phyloP scores from a whole-genome alignment of 2,797 vertebrate species.

The Argentina silus region DNA sequence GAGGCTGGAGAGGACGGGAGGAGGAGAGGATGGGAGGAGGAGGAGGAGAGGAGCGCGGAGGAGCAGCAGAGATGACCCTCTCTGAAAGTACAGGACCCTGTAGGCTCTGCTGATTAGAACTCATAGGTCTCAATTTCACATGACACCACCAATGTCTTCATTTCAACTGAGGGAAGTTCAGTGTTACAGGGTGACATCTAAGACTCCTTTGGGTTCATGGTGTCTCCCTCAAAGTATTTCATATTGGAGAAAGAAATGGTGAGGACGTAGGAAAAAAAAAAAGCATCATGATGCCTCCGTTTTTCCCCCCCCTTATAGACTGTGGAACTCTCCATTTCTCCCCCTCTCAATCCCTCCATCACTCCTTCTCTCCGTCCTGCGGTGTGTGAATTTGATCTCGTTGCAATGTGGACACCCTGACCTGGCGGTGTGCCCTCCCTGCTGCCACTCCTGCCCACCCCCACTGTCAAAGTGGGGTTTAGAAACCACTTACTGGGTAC shows the following conservation, averaged over 20 bases:
- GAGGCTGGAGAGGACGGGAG: neutral
- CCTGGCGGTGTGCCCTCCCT: neutral
- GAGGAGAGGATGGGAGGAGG: slow-evolving; percentile 5
- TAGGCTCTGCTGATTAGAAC: slow-evolving; percentile 31
- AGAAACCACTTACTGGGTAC: slow-evolving; percentile 21
- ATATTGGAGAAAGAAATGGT: neutral
- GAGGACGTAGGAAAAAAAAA: neutral
- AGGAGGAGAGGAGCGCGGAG: neutral
- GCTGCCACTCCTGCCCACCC: neutral
- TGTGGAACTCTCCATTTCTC: neutral
- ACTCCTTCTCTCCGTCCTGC: slow-evolving; percentile 20
- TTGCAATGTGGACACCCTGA: slow-evolving; percentile 15
- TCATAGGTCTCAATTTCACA: slow-evolving; percentile 30
- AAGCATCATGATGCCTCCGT: neutral
- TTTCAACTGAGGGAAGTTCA: slow-evolving; percentile 3
- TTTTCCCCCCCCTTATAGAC: neutral
- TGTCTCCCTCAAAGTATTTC: neutral
- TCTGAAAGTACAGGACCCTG: slow-evolving; percentile 8
- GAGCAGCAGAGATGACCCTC: neutral
- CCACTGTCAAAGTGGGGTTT: slow-evolving; percentile 1
- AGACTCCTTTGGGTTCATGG: neutral
- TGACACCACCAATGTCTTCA: slow-evolving; percentile 11
- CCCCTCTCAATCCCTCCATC: neutral
- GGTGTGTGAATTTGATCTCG: slow-evolving; percentile 28
- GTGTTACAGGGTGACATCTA: slow-evolving; percentile 11